Percentiles rank a stretch among this genome's conserved stretches.
phyloP scores from a whole-genome alignment of 2,888 invertebrate species.

The Onthophagus sagittarius region DNA sequence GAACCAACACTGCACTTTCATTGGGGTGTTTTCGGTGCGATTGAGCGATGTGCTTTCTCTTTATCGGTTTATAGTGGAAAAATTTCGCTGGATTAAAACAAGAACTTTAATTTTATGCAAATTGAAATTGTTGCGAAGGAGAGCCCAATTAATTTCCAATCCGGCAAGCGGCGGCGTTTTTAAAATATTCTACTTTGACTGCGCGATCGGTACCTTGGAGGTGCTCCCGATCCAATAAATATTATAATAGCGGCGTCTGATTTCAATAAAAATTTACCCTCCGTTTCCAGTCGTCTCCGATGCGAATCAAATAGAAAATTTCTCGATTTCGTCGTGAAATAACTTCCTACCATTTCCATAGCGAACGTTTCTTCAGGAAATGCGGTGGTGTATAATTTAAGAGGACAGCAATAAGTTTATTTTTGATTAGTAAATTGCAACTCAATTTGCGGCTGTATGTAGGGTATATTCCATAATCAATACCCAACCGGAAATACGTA shows the following conservation, averaged over 20 bases:
- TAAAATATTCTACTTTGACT: background rate
- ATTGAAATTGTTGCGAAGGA: background rate
- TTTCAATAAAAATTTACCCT: conserved; percentile 18
- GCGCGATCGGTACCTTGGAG: background rate
- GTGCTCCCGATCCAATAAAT: conserved; percentile 11
- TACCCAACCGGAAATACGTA: background rate
- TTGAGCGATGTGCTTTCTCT: background rate
- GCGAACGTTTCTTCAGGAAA: background rate
- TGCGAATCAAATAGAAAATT: background rate
- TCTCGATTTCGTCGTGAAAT: background rate
- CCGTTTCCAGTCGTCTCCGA: conserved; percentile 1
- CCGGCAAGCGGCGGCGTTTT: background rate
- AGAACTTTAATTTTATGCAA: background rate
- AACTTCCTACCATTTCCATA: background rate
- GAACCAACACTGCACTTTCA: background rate
- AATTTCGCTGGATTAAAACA: background rate
- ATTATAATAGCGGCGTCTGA: conserved; percentile 16
- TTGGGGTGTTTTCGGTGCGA: background rate
- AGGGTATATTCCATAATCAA: background rate
- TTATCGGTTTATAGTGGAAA: background rate
- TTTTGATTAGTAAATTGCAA: background rate
- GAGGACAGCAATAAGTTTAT: background rate
- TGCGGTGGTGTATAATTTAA: background rate
- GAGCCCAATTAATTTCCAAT: background rate
- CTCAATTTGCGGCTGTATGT: background rate